Evolutionary conservation across 2,888 invertebrate genomes (phyloP).

Genomic region (Endomychus coccineus): DNA sequence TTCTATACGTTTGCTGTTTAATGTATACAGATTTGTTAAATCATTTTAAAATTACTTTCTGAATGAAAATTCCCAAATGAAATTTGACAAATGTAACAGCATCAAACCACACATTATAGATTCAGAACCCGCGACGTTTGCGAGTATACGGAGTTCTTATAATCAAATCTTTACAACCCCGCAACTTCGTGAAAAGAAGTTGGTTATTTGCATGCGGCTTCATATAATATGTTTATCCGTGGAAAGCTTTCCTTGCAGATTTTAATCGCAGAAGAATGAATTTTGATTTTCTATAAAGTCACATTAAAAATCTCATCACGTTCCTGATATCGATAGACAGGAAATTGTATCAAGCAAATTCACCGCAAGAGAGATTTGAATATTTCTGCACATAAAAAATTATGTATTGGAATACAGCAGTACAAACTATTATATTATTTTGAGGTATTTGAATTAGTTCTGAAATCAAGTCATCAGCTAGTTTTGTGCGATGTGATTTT

Average conservation of each 20-base stretch:
- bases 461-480: too few species aligned
- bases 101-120: too few species aligned
- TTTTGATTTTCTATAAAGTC: slow-evolving; percentile 36
- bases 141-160: slow-evolving; percentile 7
- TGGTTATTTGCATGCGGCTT: slow-evolving; percentile 25
- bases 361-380: too few species aligned
- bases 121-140: too few species aligned
- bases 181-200: slow-evolving; percentile 23
- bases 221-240: slow-evolving; percentile 31
- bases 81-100: too few species aligned
- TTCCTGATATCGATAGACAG: slow-evolving; percentile 20
- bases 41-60: background rate
- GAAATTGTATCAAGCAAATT: slow-evolving; percentile 22
- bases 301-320: slow-evolving; percentile 32
- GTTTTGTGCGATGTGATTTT: too few species aligned
- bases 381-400: too few species aligned
- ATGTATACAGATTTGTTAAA: too few species aligned
- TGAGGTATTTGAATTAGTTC: too few species aligned
- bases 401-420: too few species aligned
- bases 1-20: too few species aligned
- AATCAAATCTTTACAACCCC: slow-evolving; percentile 29
- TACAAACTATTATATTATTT: too few species aligned
- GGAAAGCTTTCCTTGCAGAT: slow-evolving; percentile 27
- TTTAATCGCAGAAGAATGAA: slow-evolving; percentile 38
- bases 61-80: background rate